phyloP scores from a whole-genome alignment of 2,888 invertebrate species.

The Metallyticus violacea region DNA sequence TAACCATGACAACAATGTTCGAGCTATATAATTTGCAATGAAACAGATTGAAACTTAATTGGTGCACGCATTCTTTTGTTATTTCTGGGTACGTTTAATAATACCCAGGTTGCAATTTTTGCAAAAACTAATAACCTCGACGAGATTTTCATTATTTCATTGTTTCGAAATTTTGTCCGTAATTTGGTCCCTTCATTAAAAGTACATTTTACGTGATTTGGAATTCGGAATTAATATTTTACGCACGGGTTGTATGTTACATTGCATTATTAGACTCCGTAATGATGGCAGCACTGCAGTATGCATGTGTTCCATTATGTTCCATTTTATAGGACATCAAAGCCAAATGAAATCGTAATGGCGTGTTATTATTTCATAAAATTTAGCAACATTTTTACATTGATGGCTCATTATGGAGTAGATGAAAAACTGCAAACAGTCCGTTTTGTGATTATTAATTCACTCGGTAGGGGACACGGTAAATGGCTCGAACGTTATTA shows the following conservation, averaged over 20 bases:
- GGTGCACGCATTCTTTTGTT: not conserved
- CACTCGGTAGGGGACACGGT: not conserved
- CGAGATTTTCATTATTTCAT: not conserved
- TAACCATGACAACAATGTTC: not conserved
- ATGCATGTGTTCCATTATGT: not conserved
- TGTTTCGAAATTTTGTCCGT: not conserved
- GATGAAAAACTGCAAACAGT: not conserved
- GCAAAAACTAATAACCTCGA: conserved; percentile 1
- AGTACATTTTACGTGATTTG: not conserved
- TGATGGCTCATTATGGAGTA: not conserved
- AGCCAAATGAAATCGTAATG: not conserved
- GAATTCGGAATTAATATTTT: not conserved
- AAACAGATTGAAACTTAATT: not conserved
- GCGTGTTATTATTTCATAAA: not conserved
- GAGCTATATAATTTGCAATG: not conserved
- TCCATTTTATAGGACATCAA: not conserved
- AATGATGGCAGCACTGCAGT: not conserved
- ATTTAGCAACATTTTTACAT: not conserved
- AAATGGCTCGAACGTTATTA: not conserved
- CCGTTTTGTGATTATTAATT: not conserved
- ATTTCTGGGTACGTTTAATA: not conserved
- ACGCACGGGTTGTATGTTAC: not conserved
- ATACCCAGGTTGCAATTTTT: not conserved
- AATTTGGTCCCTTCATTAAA: not conserved
- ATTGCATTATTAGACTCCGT: not conserved